Base-by-base conservation (phyloP, 2,113 vertebrate species). In the Pygoscelis adeliae region DNA sequence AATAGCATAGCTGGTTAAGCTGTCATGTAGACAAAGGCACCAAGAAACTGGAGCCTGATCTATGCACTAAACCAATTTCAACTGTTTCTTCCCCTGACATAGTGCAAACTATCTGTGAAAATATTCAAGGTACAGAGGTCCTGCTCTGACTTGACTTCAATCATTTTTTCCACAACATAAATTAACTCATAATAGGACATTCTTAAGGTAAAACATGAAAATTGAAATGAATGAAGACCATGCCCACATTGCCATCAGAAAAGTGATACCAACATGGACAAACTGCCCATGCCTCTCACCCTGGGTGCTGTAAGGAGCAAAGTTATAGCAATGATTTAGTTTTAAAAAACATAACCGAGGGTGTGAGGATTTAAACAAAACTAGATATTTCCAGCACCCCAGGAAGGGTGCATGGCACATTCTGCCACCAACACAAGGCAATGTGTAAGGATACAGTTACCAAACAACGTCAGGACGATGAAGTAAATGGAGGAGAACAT, bases 401-500 rank as follows among this genome's bases (percentile, higher is more conserved):
- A 23, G 34, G 27, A 36, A 15, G 34, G 52, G 29, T 5, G 5
- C 2, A 0, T 15, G 13, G 40, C 59, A 70, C 17, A 6, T 14
- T 32, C 25, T 20, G 59, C 17, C 40, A 8, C 11, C 21, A 19
- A 12, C 17, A 42, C 47, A 42, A 34, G n/a, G 29, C 61, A 34
- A 3, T 1, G 4, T 32, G n/a, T 34, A 93, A 99, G 99, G 99
- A 99, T 99, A 99, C 99, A 99, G 98, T 99, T 99, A 73, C 99
- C 99, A 52, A 99, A 99, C 36, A 99, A 97, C 0, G 99, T 99
- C 74, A 99, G 98, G 74, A 99, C 98, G 2, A 99, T 99, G 98
- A 99, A 99, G 96, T 99, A 99, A 63, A 99, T 98, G 29, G 99
- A 99, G 36, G 99, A 99, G 97, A 99, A 99, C 99, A 99, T 99